Base-by-base conservation (phyloP, 2,888 invertebrate genomes). In the Linnaemya tessellans region DNA sequence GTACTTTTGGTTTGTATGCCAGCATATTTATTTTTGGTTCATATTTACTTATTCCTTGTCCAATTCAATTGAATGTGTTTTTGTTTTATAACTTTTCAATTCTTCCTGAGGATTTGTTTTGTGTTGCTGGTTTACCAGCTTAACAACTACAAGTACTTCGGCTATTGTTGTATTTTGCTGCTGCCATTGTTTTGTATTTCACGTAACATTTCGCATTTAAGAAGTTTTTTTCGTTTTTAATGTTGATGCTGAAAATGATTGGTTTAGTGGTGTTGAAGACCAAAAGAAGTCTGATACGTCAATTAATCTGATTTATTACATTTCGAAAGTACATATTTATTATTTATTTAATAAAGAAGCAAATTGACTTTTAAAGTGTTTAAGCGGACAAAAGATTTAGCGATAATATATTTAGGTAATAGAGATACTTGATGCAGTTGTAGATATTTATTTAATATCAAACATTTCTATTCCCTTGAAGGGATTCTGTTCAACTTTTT, bases 221-320 rank as follows among this genome's bases (percentile, higher is more conserved):
- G 11, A 49, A 20, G 13, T 49, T 43, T 38, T 67, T 80, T 58
- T 82, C n/a, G n/a, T n/a, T n/a, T n/a, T n/a, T n/a, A 58, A 25
- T 64, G 38, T 71, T 64, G 64, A 43, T 82, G 82, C 41, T 18
- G 77, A 58, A 78, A 83, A 83, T 83, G 67, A 78, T 83, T 78
- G 58, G 77, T 83, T 83, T 79, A 64, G 75, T 85, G 82, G 82
- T 82, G 85, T 82, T 82, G 56, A 84, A 68, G 60, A 65, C 38
- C 25, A 46, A 35, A 49, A 74, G 58, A 25, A 8, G 51, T 11
- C 49, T 60, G 85, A 85, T 85, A 85, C 60, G 79, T 82, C 82
- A 85, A 85, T 85, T 85, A 82, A 82, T 80, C 71, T 67, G 85
- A 82, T 85, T 85, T 85, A 74, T 65, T 49, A 22, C 11, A 49